phyloP scores from a whole-genome alignment of 2,797 vertebrate species.

The Euthynnus affinis region DNA sequence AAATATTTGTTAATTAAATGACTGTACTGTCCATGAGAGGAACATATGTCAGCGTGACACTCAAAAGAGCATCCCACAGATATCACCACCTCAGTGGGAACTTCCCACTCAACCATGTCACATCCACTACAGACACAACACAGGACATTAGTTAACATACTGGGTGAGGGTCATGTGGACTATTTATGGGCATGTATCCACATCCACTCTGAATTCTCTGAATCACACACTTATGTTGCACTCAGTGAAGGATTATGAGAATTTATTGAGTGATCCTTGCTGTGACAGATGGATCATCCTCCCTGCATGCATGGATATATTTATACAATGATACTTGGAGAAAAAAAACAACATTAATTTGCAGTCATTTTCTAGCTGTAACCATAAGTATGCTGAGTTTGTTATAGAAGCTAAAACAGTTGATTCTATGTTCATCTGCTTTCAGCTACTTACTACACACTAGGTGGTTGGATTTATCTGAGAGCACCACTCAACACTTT shows the following conservation, averaged over 20 bases:
- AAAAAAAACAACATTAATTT: constrained; percentile 18
- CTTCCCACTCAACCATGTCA: background rate
- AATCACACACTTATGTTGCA: constrained; percentile 58
- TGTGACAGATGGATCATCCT: constrained; percentile 62
- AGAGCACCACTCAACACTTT: background rate
- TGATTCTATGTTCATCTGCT: constrained; percentile 6
- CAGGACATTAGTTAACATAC: constrained; percentile 11
- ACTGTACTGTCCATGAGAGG: background rate
- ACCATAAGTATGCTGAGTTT: constrained; percentile 17
- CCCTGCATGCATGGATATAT: constrained; percentile 28
- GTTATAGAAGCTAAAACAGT: constrained; percentile 17
- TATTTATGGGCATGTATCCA: constrained; percentile 20
- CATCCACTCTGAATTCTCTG: constrained; percentile 10
- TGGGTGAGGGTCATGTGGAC: constrained; percentile 10
- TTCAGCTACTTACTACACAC: constrained; percentile 11
- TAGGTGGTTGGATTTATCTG: constrained; percentile 17
- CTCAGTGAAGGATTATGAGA: constrained; percentile 69
- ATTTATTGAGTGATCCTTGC: constrained; percentile 57
- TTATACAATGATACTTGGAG: constrained; percentile 30
- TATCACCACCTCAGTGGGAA: too few relatives aligned
- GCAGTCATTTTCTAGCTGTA: constrained; percentile 13
- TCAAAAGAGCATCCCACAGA: too few relatives aligned
- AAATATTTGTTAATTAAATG: background rate
- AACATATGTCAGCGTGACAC: constrained; percentile 1
- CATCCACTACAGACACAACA: constrained; percentile 31